Evolutionary conservation across 2,888 invertebrate species (phyloP), one percentile per base, ranked within the genome.

Genomic region (Tuberolachnus salignus): DNA sequence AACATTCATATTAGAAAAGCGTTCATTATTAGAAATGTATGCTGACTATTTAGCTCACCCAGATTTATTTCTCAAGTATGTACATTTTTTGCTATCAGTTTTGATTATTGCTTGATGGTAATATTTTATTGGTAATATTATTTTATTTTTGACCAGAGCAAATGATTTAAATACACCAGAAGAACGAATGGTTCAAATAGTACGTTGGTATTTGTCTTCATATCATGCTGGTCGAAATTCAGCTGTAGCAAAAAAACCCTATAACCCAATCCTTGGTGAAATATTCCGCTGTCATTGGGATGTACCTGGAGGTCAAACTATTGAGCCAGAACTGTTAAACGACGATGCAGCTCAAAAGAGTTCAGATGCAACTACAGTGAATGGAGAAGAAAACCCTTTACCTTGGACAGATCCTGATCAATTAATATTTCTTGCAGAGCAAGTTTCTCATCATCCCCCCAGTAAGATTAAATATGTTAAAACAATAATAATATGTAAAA

Each of bases 11-110:
- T 87, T 99, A 83, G 99, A 99, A 86, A 90, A 97, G 86, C 91
- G 99, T 81, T 99, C 98, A 0, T 89, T 99, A 55, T 88, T 99
- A 66, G 99, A 99, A 88, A 99, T 99, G 99, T 99, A 98, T 86
- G 98, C 99, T 69, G 99, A 99, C 87, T 99, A 98, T 85, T 98
- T 99, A 87, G 97, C 99, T 14, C 99, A 99, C 89, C 98, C 99
- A 0, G 98, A 98, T 87, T 90, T 97, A 84, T 98, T 99, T 87
- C 89, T 93, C 82, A 93, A 90, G 95, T 95, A 87, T 85, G 86
- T 83, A 71, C 78, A 67, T 80, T 69, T 55, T 55, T 55, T 63
- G 42, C 14, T 42, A 34, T 34, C n/a, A 26, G 3, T 61, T 61
- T n/a, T n/a, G 2, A 34, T 34, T 9, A 13, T n/a, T 14, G 21